phyloP scores from a whole-genome alignment of 2,888 invertebrate species.

The Amphimallon solstitiale region DNA sequence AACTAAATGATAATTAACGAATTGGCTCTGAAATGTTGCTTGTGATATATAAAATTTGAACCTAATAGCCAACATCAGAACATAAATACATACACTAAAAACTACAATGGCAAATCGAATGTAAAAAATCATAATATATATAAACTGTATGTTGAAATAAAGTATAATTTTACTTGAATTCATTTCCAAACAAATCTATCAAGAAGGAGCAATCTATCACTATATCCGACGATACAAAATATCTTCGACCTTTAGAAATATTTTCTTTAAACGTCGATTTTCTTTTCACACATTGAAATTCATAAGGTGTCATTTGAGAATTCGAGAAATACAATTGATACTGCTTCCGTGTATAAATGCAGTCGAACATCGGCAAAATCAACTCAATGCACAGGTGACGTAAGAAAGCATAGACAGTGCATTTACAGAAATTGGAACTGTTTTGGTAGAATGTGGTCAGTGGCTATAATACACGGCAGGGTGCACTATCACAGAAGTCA shows the following conservation, averaged over 20 bases:
- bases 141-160: neutral
- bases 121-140: too few relatives aligned
- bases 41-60: too few relatives aligned
- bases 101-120: too few relatives aligned
- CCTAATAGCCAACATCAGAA: too few relatives aligned
- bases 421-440: constrained; percentile 8
- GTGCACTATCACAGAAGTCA: constrained; percentile 32
- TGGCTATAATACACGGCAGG: constrained; percentile 39
- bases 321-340: constrained; percentile 11
- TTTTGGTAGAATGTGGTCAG: constrained; percentile 43
- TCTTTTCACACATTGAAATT: constrained; percentile 39
- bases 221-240: neutral
- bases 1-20: too few relatives aligned
- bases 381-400: neutral
- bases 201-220: neutral
- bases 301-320: constrained; percentile 37
- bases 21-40: too few relatives aligned
- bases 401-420: neutral
- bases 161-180: neutral
- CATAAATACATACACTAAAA: too few relatives aligned
- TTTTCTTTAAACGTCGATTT: constrained; percentile 17
- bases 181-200: constrained; percentile 18
- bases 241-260: constrained; percentile 4
- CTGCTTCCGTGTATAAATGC: neutral
- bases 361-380: neutral